Conservation (phyloP, 2,113 vertebrate species). For the Muscicapa adusta region DNA sequence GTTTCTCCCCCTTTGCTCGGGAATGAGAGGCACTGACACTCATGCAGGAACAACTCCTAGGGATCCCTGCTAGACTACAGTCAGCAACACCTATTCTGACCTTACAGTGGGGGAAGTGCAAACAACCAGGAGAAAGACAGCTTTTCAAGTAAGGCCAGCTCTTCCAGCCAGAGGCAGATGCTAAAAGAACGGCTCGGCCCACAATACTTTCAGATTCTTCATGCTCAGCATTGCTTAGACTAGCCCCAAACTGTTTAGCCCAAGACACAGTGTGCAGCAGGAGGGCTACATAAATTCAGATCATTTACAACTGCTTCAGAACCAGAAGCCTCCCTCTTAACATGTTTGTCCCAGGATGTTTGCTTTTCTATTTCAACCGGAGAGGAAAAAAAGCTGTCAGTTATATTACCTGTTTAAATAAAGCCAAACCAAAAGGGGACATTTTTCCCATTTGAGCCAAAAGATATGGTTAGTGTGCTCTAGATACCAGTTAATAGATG, state of each 20-base stretch:
- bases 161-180: not conserved
- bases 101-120: not conserved
- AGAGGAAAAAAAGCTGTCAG: not conserved
- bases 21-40: not conserved
- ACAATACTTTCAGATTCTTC: not conserved
- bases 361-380: not conserved
- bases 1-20: not conserved
- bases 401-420: not conserved
- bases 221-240: not conserved
- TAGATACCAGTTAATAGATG: not conserved
- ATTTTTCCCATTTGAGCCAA: not conserved
- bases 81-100: not conserved
- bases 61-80: not conserved
- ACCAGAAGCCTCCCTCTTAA: not conserved
- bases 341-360: rapidly evolving
- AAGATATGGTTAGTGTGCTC: not conserved
- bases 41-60: not conserved
- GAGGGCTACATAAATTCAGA: not conserved
- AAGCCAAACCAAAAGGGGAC: not conserved
- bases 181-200: not conserved
- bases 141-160: not conserved
- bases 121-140: not conserved
- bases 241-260: not conserved
- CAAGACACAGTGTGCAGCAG: not conserved
- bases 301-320: not conserved